Evolutionary conservation across 2,113 vertebrate genomes (phyloP).

Genomic region (Brachirus orientalis): DNA sequence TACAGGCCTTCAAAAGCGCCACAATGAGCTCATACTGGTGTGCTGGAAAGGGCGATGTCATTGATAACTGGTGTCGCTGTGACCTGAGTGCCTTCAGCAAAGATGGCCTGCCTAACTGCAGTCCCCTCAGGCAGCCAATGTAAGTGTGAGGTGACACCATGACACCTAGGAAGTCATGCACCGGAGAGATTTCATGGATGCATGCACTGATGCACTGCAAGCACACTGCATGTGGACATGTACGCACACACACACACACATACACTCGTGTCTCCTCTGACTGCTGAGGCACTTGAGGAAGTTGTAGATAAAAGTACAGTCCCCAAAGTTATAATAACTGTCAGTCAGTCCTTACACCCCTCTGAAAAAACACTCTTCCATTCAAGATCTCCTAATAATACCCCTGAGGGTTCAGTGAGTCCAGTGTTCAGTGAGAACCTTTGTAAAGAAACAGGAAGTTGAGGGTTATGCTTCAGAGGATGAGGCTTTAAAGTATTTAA

Average conservation of each 20-base stretch:
- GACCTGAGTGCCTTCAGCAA: slow-evolving; percentile 96
- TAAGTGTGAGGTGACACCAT: slow-evolving; percentile 82
- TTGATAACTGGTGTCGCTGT: slow-evolving; percentile 98
- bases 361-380: slow-evolving; percentile 60
- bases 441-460: slow-evolving; percentile 50
- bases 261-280: slow-evolving; percentile 20
- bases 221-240: slow-evolving; percentile 28
- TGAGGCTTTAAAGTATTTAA: slow-evolving; percentile 3
- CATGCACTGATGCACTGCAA: slow-evolving; percentile 54
- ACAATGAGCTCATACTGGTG: slow-evolving; percentile 99
- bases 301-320: slow-evolving; percentile 53
- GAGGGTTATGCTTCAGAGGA: slow-evolving; percentile 23
- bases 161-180: slow-evolving; percentile 61
- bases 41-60: slow-evolving; percentile 96
- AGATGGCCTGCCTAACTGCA: slow-evolving; percentile 95
- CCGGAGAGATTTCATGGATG: slow-evolving; percentile 51
- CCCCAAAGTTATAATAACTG: slow-evolving; percentile 73
- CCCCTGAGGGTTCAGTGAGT: slow-evolving; percentile 48
- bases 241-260: slow-evolving; percentile 9
- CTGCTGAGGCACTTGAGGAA: slow-evolving; percentile 39
- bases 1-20: slow-evolving; percentile 92
- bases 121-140: slow-evolving; percentile 92
- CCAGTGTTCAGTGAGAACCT: slow-evolving; percentile 59
- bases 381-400: slow-evolving; percentile 69
- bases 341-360: slow-evolving; percentile 65